Evolutionary conservation across 2,797 vertebrate species (phyloP).

Genomic region (Gorsachius magnificus): DNA sequence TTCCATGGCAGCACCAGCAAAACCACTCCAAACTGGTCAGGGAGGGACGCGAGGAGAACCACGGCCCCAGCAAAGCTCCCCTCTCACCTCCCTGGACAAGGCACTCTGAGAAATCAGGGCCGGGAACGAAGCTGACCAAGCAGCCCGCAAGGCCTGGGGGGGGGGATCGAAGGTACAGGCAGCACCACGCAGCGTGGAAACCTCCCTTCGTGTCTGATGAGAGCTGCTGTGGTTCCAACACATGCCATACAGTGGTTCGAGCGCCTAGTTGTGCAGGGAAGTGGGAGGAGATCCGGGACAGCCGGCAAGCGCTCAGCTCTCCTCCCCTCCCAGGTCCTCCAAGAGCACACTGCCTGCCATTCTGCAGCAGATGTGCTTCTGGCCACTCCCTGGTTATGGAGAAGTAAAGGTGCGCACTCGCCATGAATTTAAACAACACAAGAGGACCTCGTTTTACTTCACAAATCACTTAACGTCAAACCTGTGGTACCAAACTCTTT

Average conservation of each 20-base stretch:
- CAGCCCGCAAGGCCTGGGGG: not conserved
- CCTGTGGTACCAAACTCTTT: accelerated
- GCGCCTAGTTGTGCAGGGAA: not conserved
- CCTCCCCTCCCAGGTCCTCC: not conserved
- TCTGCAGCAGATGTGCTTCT: not conserved
- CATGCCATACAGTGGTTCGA: accelerated
- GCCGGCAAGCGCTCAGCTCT: accelerated
- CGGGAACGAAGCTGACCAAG: accelerated
- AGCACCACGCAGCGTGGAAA: not conserved
- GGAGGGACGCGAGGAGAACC: not conserved
- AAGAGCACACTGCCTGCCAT: accelerated
- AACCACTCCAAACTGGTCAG: not conserved
- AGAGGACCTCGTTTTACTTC: not conserved
- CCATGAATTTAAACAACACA: not conserved
- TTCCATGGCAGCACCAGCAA: not conserved
- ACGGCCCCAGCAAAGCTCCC: not conserved
- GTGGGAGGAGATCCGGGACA: accelerated
- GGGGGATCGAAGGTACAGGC: accelerated
- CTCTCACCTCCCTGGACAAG: not conserved
- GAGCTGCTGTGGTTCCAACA: not conserved
- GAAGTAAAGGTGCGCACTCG: not conserved
- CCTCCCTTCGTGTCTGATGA: accelerated
- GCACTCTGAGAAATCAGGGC: not conserved
- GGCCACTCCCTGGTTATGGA: not conserved
- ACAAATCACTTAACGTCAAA: not conserved